Conservation (phyloP, 2,113 vertebrate species). For the Dolichotis patagonum region DNA sequence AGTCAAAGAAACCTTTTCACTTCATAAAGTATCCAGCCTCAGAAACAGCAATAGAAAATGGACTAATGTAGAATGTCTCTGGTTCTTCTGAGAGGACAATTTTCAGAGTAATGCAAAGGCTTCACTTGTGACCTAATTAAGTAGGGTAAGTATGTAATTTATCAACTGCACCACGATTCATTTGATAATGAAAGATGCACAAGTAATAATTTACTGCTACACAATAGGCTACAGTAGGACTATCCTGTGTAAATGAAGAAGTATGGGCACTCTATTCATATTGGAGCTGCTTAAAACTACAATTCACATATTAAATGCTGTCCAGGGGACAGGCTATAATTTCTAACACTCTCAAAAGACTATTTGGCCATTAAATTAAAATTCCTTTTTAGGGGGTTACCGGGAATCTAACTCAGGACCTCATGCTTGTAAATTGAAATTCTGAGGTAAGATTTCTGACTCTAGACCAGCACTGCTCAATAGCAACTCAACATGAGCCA, state of each 20-base stretch:
- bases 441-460: neutral
- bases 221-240: neutral
- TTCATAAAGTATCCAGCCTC: neutral
- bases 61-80: neutral
- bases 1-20: neutral
- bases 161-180: neutral
- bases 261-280: neutral
- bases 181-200: neutral
- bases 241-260: neutral
- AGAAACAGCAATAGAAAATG: neutral
- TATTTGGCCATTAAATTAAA: constrained; percentile 9
- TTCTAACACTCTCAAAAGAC: neutral
- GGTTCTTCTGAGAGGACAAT: neutral
- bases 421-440: neutral
- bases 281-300: neutral
- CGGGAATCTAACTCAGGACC: too few relatives aligned
- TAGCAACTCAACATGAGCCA: neutral
- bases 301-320: neutral
- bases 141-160: neutral
- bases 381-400: neutral
- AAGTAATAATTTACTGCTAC: neutral
- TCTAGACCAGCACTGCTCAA: neutral
- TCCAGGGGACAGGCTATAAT: neutral
- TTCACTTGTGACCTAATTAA: neutral
- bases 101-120: neutral